phyloP scores from a whole-genome alignment of 53 echinoderm and acorn worm species.

The Echinometra lucunter region DNA sequence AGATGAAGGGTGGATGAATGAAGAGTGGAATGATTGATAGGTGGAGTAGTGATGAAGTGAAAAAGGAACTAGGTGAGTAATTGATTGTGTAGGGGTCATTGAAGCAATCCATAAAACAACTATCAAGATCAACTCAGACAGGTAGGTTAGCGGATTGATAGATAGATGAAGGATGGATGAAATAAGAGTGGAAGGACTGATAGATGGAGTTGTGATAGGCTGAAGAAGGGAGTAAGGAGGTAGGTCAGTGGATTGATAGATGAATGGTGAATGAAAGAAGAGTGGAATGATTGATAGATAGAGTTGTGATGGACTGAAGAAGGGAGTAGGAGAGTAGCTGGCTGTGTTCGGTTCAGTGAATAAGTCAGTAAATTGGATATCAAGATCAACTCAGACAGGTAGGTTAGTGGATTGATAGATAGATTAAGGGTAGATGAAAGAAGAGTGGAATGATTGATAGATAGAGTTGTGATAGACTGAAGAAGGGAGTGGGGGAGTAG shows the following conservation, averaged over 20 bases:
- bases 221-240: too few species aligned
- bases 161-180: neutral
- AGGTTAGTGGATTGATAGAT: neutral
- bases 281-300: neutral
- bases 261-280: too few species aligned
- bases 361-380: too few species aligned
- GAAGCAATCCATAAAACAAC: slow-evolving; percentile 50
- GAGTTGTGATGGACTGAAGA: neutral
- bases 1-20: too few species aligned
- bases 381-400: neutral
- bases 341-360: slow-evolving; percentile 78
- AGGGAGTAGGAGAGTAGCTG: slow-evolving; percentile 71
- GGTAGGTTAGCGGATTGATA: neutral
- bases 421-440: neutral
- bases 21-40: neutral
- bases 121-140: neutral
- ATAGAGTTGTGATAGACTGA: slow-evolving; percentile 59
- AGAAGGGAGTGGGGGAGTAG: slow-evolving; percentile 70
- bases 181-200: too few species aligned
- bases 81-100: slow-evolving; percentile 82
- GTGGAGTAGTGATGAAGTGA: neutral
- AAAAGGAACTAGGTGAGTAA: slow-evolving; percentile 70
- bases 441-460: neutral
- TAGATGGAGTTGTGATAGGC: too few species aligned
- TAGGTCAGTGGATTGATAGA: too few species aligned